Conservation (phyloP, 1,140 invertebrate species). For the Cardiocondyla obscurior region DNA sequence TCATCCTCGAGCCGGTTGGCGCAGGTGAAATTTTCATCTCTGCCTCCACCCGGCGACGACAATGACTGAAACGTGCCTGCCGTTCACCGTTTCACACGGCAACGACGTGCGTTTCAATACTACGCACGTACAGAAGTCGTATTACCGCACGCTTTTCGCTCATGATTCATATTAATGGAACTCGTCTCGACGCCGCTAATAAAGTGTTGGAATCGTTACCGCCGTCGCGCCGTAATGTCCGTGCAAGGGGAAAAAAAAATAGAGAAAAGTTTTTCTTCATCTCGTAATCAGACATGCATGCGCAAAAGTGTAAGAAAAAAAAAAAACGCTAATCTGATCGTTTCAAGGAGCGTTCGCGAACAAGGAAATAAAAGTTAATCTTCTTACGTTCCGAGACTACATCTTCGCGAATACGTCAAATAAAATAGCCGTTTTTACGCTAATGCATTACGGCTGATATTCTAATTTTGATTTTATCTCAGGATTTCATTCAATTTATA, state of each 20-base stretch:
- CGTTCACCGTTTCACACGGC: not conserved
- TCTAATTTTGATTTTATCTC: not conserved
- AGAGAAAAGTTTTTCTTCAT: not conserved
- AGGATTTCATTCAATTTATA: not conserved
- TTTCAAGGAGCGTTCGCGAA: not conserved
- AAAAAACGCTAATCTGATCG: too few relatives aligned
- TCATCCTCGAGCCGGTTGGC: conserved; percentile 2
- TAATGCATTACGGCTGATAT: not conserved
- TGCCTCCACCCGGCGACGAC: not conserved
- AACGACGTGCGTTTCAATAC: conserved; percentile 28
- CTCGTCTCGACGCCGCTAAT: not conserved
- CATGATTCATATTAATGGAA: conserved; percentile 60
- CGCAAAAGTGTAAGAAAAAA: not conserved
- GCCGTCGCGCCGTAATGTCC: not conserved
- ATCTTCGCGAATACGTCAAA: not conserved
- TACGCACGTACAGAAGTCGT: not conserved
- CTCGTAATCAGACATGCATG: too few relatives aligned
- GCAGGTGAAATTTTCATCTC: conserved; percentile 32
- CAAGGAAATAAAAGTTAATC: not conserved
- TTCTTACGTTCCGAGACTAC: not conserved
- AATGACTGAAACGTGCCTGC: conserved; percentile 30
- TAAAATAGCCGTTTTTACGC: too few relatives aligned
- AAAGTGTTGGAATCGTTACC: conserved; percentile 10
- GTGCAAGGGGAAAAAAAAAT: not conserved
- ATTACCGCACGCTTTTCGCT: not conserved